Evolutionary conservation across 2,888 invertebrate species (phyloP), one percentile per base, ranked within the genome.

Genomic region (Notocelia uddmanniana): DNA sequence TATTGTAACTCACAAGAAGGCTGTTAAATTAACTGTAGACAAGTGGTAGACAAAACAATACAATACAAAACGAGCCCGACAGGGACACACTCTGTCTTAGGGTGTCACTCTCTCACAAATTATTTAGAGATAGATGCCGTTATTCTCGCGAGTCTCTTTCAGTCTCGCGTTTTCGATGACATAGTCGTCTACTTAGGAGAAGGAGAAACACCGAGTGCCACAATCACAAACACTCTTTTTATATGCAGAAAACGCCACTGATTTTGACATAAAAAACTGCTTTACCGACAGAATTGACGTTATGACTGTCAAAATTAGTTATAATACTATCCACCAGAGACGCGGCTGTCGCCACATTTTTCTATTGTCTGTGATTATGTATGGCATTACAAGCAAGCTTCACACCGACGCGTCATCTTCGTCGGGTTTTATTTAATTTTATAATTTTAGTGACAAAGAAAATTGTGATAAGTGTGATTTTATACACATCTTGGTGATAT

Each of bases 391-490:
- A 83, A 81, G 82, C 89, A 88, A 89, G 87, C 88, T 86, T 85
- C 84, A 85, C 77, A 83, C 85, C 91, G 92, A 92, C 93, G 93
- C 93, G 92, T 92, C 92, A 92, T 78, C 77, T 81, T 76, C 85
- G 92, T 91, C 89, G 89, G 85, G 84, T 87, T 89, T 90, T 92
- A 90, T 89, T 92, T 90, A 88, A 90, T 89, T 91, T 92, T 81
- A 88, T 89, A 87, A 86, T 87, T 81, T 87, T 88, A 84, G 87
- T 89, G 90, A 90, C 91, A 91, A 92, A 90, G 88, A 88, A 91
- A 90, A 90, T 91, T 93, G 93, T 93, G 93, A 93, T 93, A 93
- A 88, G 90, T 92, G 93, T 93, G 86, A 90, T 91, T 92, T 91
- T 92, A 92, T 90, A 93, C 91, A 92, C 89, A 88, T 87, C 86